Percentiles rank a stretch among this genome's conserved stretches.
Conservation (phyloP, 2,113 vertebrate genomes). For the Zosterops lateralis region DNA sequence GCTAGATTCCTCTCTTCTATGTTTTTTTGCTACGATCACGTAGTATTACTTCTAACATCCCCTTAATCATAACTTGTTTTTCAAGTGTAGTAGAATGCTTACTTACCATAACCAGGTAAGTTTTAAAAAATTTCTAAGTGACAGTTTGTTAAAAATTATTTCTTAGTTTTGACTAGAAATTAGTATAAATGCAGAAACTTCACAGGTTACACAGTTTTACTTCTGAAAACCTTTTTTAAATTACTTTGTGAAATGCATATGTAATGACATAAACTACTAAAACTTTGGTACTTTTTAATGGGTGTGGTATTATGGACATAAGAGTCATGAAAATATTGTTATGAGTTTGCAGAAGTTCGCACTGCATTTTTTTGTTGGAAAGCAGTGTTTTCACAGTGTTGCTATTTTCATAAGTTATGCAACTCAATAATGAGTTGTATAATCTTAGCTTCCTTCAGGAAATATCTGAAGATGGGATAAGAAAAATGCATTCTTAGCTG, state of each 20-base stretch:
- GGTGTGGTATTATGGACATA: neutral
- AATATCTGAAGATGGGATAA: neutral
- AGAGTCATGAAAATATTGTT: neutral
- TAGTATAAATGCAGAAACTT: neutral
- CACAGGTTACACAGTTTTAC: neutral
- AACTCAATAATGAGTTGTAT: neutral
- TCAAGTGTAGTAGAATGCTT: neutral
- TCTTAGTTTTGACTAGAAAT: neutral
- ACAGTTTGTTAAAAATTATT: neutral
- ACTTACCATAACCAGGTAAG: conserved; percentile 10
- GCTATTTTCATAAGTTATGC: neutral
- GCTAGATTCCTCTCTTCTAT: neutral
- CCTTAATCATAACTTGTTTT: neutral
- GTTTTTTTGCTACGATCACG: neutral
- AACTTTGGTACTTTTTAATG: neutral
- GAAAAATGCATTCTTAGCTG: neutral
- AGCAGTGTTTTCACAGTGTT: neutral
- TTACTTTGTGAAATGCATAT: neutral
- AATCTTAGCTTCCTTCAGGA: neutral
- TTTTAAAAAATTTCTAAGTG: neutral
- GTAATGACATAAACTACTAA: neutral
- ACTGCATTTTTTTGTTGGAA: neutral
- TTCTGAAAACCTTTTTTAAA: neutral
- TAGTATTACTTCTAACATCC: neutral
- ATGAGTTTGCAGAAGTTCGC: neutral